Evolutionary conservation across 2,888 invertebrate species (phyloP).

Genomic region (Diplolepis rosae): DNA sequence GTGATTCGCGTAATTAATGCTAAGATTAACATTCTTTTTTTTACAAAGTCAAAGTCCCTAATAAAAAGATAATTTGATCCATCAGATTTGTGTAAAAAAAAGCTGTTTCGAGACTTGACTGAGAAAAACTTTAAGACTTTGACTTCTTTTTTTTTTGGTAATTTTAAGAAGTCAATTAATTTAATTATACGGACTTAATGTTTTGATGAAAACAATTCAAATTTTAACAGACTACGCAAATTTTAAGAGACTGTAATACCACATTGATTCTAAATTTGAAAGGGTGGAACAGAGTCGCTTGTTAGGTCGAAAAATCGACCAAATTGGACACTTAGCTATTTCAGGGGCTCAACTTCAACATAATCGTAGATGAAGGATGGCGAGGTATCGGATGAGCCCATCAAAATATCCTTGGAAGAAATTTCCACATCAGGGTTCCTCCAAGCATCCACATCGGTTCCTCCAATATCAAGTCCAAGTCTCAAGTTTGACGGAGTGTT

Average conservation of each 20-base stretch:
- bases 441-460: constrained; percentile 68
- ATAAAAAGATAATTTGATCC: background rate
- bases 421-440: constrained; percentile 60
- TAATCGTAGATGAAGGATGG: constrained; percentile 70
- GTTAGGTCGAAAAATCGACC: background rate
- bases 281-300: background rate
- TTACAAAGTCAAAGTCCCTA: background rate
- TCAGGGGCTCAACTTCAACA: constrained; percentile 70
- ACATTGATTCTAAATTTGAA: background rate
- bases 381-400: constrained; percentile 55
- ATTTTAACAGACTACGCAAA: background rate
- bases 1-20: background rate
- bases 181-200: background rate
- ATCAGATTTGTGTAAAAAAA: too few relatives aligned
- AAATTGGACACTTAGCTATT: constrained; percentile 50
- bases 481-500: constrained; percentile 72
- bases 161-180: too few relatives aligned
- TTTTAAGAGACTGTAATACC: background rate
- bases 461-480: constrained; percentile 71
- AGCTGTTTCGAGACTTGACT: background rate
- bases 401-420: constrained; percentile 60
- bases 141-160: background rate
- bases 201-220: background rate
- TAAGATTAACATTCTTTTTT: background rate
- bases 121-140: background rate